Evolutionary conservation across 2,888 invertebrate genomes (phyloP), one percentile per base, ranked within the genome.

Genomic region (Lochmaea capreae): DNA sequence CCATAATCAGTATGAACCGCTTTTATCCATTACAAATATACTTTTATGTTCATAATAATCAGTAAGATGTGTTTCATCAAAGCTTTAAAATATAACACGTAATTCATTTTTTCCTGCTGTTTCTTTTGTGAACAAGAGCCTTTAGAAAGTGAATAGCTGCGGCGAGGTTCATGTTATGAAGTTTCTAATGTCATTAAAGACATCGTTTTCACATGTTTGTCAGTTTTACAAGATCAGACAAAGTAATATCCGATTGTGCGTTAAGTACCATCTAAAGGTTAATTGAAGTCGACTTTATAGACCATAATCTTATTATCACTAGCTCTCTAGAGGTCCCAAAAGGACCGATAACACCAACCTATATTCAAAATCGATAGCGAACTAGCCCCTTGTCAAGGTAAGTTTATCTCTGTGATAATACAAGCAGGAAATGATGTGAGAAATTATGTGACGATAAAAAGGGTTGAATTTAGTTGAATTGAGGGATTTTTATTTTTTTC

Each of bases 301-400:
- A 46, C 73, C 65, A 61, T 77, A 73, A 77, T 72, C 73, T 68
- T 72, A 71, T 72, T 74, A 75, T 74, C 67, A 73, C 71, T 54
- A 61, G 58, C 71, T 63, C 68, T 70, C 63, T 11, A 65, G 65
- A 22, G 71, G 68, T n/a, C 72, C 61, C 67, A 12, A 66, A 52
- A 70, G 33, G 71, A 63, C 62, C 62, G 54, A 43, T 57, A 66
- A 74, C 72, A 63, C 43, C 26, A 74, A 57, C 74, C 72, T 73
- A 66, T 73, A 73, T 73, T 72, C 54, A 73, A 57, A 74, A 74
- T 76, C 74, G 66, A 74, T 74, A 52, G 42, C 16, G 65, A 16
- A 59, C 72, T 58, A 75, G 67, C 70, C 72, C 67, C 70, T 69
- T 67, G 69, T 72, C 67, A 70, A 72, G 72, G 72, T 75, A 69